phyloP scores from a whole-genome alignment of 2,797 vertebrate genomes.

The Crenichthys baileyi region DNA sequence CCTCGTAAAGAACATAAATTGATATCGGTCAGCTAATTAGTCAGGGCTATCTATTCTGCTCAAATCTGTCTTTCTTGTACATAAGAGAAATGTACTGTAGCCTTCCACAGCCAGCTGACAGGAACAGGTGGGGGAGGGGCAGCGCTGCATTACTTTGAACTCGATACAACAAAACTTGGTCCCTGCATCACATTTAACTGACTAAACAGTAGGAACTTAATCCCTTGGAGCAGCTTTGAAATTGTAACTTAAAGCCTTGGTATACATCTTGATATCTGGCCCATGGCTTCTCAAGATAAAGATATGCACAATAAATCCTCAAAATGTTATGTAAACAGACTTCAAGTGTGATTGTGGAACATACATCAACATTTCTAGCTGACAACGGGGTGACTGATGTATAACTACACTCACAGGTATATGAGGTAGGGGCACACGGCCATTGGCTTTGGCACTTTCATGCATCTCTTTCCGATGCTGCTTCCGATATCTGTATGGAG shows the following conservation, averaged over 20 bases:
- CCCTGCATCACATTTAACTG: not conserved
- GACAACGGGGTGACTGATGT: not conserved
- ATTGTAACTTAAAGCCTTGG: not conserved
- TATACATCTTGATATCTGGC: not conserved
- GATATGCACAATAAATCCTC: not conserved
- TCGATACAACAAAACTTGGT: not conserved
- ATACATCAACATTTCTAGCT: slow-evolving; percentile 39
- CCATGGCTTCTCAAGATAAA: not conserved
- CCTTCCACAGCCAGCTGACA: not conserved
- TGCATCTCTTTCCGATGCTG: slow-evolving; percentile 97
- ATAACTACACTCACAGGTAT: slow-evolving; percentile 88
- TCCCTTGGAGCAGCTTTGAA: too few species aligned
- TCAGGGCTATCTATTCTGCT: too few species aligned
- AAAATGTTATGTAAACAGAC: not conserved
- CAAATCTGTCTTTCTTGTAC: not conserved
- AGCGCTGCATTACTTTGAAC: not conserved
- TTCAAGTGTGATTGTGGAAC: not conserved
- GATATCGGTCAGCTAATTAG: not conserved
- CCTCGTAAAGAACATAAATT: not conserved
- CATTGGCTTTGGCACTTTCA: slow-evolving; percentile 96
- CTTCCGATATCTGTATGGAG: slow-evolving; percentile 91
- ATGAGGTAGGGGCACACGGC: slow-evolving; percentile 95
- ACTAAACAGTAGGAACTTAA: not conserved
- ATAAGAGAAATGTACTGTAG: not conserved
- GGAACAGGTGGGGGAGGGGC: not conserved